Evolutionary conservation across 2,888 invertebrate species (phyloP).

Genomic region (Crocallis elinguaria): DNA sequence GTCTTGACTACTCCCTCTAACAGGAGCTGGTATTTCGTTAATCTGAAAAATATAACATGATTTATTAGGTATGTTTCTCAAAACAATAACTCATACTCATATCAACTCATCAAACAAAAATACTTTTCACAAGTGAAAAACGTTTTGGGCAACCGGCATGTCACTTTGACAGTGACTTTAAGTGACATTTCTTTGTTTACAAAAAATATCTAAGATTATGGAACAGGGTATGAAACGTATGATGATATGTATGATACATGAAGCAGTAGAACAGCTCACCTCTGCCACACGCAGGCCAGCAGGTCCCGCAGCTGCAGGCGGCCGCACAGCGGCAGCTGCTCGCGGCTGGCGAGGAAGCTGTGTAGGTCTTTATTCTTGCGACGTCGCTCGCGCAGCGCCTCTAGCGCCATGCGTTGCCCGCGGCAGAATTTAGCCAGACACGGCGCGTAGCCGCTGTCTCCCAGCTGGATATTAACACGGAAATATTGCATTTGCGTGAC

Average conservation of each 20-base stretch:
- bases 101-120: too few species aligned
- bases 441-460: conserved; percentile 90
- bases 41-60: conserved; percentile 44
- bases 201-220: too few species aligned
- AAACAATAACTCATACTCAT: too few species aligned
- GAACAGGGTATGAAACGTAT: too few species aligned
- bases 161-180: too few species aligned
- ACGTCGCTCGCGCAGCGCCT: conserved; percentile 90
- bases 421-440: conserved; percentile 93
- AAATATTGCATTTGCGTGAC: conserved; percentile 58
- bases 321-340: conserved; percentile 92
- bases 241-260: neutral
- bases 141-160: too few species aligned
- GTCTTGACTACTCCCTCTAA: conserved; percentile 75
- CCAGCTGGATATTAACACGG: conserved; percentile 76
- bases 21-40: conserved; percentile 80
- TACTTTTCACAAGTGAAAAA: too few species aligned
- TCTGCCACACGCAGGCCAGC: conserved; percentile 80
- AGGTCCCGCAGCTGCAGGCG: conserved; percentile 94
- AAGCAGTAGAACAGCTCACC: conserved; percentile 48
- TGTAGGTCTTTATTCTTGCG: conserved; percentile 92
- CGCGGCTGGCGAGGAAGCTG: conserved; percentile 90
- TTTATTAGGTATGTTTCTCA: too few species aligned
- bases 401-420: conserved; percentile 94
- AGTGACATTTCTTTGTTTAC: too few species aligned